These are phyloP conservation scores for Nicator chloris DNA, from an alignment of 2,113 vertebrate genomes.

Conservation along the genomic window DNA sequence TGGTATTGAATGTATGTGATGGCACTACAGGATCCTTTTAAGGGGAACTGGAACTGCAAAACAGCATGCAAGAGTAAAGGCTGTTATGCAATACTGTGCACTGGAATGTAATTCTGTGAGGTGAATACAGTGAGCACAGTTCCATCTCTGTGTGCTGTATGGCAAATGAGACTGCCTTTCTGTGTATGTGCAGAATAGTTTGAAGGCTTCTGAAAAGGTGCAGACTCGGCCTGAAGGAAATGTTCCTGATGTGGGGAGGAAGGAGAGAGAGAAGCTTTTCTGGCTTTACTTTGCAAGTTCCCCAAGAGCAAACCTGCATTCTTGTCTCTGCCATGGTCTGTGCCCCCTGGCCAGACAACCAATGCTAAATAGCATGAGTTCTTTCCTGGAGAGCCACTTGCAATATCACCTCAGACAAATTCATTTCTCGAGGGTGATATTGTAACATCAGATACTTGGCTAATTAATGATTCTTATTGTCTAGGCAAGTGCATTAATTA, in stretches of 20 bases:
- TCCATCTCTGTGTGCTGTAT: neutral
- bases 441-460: neutral
- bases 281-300: neutral
- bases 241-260: neutral
- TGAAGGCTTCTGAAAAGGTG: neutral
- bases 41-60: neutral
- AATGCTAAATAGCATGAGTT: neutral
- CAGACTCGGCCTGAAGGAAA: neutral
- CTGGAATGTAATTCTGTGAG: neutral
- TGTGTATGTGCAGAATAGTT: neutral
- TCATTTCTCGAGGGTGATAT: neutral
- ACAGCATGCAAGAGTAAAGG: neutral
- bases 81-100: neutral
- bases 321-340: neutral
- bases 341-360: neutral
- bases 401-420: neutral
- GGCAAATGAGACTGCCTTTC: neutral
- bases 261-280: neutral
- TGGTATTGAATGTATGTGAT: neutral
- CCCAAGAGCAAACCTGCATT: neutral
- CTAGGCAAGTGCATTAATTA: conserved; percentile 3
- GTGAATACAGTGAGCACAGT: neutral
- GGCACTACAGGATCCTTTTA: neutral
- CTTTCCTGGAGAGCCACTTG: neutral
- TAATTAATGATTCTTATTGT: neutral